Conservation (phyloP, 2,797 vertebrate species). For the Eurystomus glaucurus region DNA sequence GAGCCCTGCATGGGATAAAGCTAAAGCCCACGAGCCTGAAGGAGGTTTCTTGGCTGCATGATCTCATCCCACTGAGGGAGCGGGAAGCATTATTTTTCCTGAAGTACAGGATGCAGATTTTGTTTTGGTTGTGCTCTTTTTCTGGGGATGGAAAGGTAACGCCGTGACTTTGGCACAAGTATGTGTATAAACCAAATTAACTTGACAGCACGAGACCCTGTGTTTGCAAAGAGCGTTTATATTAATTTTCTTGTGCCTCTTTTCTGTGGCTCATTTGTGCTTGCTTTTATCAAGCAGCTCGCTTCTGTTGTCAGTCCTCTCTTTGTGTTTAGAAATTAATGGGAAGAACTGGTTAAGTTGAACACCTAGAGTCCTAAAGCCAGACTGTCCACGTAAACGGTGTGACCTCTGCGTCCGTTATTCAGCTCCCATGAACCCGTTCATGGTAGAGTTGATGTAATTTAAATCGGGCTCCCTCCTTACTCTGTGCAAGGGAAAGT, state of each 20-base stretch:
- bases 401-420: background rate
- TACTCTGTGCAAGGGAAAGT: background rate
- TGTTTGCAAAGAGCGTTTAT: background rate
- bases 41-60: slow-evolving; percentile 76
- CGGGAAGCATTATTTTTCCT: slow-evolving; percentile 76
- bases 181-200: background rate
- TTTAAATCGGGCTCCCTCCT: background rate
- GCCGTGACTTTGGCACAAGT: slow-evolving; percentile 52
- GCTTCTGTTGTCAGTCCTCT: background rate
- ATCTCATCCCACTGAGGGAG: slow-evolving; percentile 54
- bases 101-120: slow-evolving; percentile 81
- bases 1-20: slow-evolving; percentile 47
- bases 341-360: background rate
- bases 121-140: slow-evolving; percentile 72
- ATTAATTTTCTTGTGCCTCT: background rate
- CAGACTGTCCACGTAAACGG: background rate
- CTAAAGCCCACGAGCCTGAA: slow-evolving; percentile 21
- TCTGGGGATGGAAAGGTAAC: slow-evolving; percentile 52
- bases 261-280: background rate
- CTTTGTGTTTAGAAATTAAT: background rate
- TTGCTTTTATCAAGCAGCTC: background rate
- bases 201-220: background rate
- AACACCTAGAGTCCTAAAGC: background rate
- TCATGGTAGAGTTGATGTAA: background rate
- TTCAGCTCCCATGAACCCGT: background rate